Percentiles rank a stretch among this genome's conserved stretches.
Conservation (phyloP, 2,113 vertebrate species). For the Tauraco erythrolophus region DNA sequence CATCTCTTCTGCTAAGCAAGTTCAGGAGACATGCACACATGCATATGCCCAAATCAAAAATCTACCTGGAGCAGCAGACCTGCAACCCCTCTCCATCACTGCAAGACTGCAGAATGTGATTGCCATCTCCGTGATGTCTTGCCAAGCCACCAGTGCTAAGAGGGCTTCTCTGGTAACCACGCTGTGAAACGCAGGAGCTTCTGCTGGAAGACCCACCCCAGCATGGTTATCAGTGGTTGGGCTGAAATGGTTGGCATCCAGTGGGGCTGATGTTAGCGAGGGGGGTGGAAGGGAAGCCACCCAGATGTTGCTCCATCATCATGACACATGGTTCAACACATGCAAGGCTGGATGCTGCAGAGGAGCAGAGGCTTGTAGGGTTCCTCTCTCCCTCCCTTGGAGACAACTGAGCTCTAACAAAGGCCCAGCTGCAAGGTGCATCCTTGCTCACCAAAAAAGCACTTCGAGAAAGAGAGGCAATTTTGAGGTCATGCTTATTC, state of each 20-base stretch:
- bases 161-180: not conserved
- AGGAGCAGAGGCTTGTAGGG: not conserved
- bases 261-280: not conserved
- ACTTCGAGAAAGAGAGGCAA: not conserved
- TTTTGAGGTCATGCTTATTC: not conserved
- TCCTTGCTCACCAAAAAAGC: not conserved
- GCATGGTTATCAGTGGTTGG: not conserved
- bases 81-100: not conserved
- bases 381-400: not conserved
- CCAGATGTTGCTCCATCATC: fast-evolving
- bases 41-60: not conserved
- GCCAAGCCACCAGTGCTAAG: not conserved
- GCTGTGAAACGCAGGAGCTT: not conserved
- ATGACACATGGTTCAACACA: fast-evolving
- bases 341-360: not conserved
- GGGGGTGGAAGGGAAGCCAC: not conserved
- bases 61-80: not conserved
- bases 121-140: not conserved
- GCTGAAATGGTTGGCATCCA: not conserved
- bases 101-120: not conserved
- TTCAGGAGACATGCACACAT: not conserved
- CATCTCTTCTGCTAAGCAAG: not conserved
- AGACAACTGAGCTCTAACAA: not conserved
- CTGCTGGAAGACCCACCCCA: not conserved
- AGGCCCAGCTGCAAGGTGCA: not conserved